phyloP scores from a whole-genome alignment of 2,797 vertebrate species.

The Merluccius polli region DNA sequence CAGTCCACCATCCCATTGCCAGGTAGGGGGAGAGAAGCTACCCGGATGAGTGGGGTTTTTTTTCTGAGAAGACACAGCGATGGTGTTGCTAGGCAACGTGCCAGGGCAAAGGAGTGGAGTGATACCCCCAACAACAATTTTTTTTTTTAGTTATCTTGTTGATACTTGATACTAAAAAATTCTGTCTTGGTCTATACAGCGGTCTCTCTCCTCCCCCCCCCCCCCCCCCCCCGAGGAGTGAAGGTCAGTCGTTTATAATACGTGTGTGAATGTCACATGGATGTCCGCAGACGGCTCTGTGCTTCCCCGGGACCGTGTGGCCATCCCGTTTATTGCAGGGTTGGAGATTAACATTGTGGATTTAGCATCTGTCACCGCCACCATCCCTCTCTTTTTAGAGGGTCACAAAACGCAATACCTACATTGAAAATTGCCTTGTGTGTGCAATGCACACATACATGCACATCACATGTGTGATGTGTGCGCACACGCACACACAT shows the following conservation, averaged over 20 bases:
- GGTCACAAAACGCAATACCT: not conserved
- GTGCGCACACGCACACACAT: not conserved
- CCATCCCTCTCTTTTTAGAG: not conserved
- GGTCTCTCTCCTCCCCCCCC: not conserved
- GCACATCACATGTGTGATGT: not conserved
- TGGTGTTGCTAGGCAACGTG: conserved; percentile 1
- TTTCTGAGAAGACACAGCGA: not conserved
- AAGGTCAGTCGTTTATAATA: not conserved
- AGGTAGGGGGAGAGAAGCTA: not conserved
- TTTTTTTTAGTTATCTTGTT: not conserved
- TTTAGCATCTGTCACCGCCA: not conserved
- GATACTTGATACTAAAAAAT: too few relatives aligned
- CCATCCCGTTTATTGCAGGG: not conserved
- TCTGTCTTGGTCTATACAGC: not conserved
- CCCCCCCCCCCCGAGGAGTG: not conserved
- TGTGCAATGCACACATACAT: not conserved
- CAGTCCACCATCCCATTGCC: not conserved
- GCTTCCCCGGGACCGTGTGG: not conserved
- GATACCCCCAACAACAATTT: not conserved
- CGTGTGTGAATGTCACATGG: not conserved
- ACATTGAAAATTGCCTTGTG: not conserved
- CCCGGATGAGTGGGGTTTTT: not conserved
- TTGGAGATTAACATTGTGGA: conserved; percentile 7
- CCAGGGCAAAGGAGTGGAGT: not conserved
- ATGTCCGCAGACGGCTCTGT: not conserved